These are phyloP conservation scores for Caenorhabditis imperialis DNA, from an alignment of 2,888 invertebrate species.

Conservation along the genomic window DNA sequence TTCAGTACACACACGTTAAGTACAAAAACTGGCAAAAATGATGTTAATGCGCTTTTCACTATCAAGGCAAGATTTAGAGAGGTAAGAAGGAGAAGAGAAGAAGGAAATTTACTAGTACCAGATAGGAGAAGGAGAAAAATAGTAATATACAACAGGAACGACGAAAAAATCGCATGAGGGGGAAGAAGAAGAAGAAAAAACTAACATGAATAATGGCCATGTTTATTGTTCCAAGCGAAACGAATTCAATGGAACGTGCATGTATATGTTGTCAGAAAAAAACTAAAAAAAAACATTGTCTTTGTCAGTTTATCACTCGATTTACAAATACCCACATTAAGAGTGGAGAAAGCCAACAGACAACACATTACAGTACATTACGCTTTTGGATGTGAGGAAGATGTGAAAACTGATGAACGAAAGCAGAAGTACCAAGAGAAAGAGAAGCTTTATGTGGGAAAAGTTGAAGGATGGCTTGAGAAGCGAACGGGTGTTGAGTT, in stretches of 20 bases:
- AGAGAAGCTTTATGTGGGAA: slow-evolving; percentile 36
- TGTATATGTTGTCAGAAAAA: neutral
- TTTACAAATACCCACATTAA: slow-evolving; percentile 11
- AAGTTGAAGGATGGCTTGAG: slow-evolving; percentile 43
- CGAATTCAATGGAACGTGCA: slow-evolving; percentile 4
- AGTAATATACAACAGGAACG: no score
- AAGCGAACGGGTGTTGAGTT: slow-evolving; percentile 46
- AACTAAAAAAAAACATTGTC: neutral
- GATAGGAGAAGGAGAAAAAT: no score
- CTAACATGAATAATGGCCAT: slow-evolving; percentile 4
- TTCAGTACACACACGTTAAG: slow-evolving; percentile 6
- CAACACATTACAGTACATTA: slow-evolving; percentile 46
- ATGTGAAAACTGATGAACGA: slow-evolving; percentile 38
- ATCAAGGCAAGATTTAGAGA: no score
- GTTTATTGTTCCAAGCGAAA: slow-evolving; percentile 4
- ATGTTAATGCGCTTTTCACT: no score
- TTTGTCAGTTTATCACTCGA: slow-evolving; percentile 3
- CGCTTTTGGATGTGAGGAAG: slow-evolving; percentile 34
- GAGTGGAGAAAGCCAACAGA: slow-evolving; percentile 4
- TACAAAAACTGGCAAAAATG: no score
- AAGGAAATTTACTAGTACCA: no score
- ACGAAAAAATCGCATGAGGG: no score
- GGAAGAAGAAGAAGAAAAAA: neutral
- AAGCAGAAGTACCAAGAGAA: slow-evolving; percentile 31
- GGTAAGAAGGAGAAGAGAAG: no score